phyloP scores from a whole-genome alignment of 2,113 vertebrate genomes.

The Tragelaphus scriptus region DNA sequence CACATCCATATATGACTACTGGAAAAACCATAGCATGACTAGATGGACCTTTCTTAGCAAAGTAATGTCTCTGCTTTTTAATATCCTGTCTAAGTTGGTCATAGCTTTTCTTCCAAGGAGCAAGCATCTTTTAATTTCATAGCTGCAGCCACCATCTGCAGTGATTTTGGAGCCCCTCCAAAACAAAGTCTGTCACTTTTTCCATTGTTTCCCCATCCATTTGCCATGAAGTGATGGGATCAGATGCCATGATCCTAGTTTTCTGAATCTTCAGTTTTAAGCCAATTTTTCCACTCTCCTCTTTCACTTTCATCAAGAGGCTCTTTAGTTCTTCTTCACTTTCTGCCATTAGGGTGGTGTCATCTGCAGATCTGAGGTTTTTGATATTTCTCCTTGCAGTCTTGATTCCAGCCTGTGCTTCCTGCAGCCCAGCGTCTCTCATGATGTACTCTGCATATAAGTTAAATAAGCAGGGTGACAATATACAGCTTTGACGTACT shows the following conservation, averaged over 20 bases:
- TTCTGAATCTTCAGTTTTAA: not conserved
- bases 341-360: not conserved
- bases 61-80: not conserved
- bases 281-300: not conserved
- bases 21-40: not conserved
- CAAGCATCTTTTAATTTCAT: not conserved
- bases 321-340: rapidly evolving
- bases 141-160: not conserved
- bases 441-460: not conserved
- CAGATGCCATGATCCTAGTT: rapidly evolving
- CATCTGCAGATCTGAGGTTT: not conserved
- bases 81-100: not conserved
- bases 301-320: not conserved
- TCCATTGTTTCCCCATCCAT: not conserved
- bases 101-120: not conserved
- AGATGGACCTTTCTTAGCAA: not conserved
- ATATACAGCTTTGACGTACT: rapidly evolving
- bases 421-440: rapidly evolving
- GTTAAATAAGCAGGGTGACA: not conserved
- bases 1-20: not conserved
- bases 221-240: not conserved
- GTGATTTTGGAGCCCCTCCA: rapidly evolving
- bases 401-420: not conserved
- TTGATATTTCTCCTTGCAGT: rapidly evolving
- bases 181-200: not conserved